These are phyloP conservation scores for Aplysia californica DNA, from an alignment of 1,140 invertebrate genomes.

Conservation along the genomic window DNA sequence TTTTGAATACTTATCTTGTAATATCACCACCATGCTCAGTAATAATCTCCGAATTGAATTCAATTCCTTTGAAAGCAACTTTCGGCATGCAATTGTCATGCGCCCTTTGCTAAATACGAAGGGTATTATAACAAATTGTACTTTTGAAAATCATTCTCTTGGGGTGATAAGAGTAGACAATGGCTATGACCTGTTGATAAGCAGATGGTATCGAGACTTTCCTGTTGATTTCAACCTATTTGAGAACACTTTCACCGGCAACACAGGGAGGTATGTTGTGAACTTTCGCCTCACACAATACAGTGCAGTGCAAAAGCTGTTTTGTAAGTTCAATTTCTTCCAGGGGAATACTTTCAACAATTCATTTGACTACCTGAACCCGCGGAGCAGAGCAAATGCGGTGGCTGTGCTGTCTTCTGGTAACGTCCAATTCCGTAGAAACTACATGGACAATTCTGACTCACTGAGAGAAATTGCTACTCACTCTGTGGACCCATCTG, in stretches of 20 bases:
- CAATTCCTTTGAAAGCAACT: conserved; percentile 60
- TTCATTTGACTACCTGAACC: conserved; percentile 84
- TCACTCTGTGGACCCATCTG: conserved; percentile 93
- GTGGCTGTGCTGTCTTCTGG: conserved; percentile 86
- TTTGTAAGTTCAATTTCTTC: conserved; percentile 91
- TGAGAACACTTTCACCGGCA: conserved; percentile 90
- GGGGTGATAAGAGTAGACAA: conserved; percentile 91
- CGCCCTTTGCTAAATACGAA: conserved; percentile 62
- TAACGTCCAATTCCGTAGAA: conserved; percentile 90
- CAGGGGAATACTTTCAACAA: conserved; percentile 88
- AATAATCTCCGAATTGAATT: conserved; percentile 64
- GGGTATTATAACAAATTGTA: conserved; percentile 74
- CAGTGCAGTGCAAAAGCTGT: conserved; percentile 80
- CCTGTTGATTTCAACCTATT: conserved; percentile 76
- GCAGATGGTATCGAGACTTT: conserved; percentile 63
- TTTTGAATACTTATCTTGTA: conserved; percentile 64
- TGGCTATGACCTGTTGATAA: conserved; percentile 72
- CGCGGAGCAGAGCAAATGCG: conserved; percentile 82
- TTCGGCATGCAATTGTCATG: conserved; percentile 60
- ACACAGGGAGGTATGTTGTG: conserved; percentile 87
- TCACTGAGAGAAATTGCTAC: conserved; percentile 91
- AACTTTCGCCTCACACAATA: conserved; percentile 90
- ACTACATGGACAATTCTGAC: conserved; percentile 93
- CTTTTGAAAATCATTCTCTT: conserved; percentile 83
- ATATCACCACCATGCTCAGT: conserved; percentile 41